A percentile compares a stretch with the other conserved stretches of the same genome.
phyloP scores from a whole-genome alignment of 2,113 vertebrate species.

The Dunckerocampus dactyliophorus region DNA sequence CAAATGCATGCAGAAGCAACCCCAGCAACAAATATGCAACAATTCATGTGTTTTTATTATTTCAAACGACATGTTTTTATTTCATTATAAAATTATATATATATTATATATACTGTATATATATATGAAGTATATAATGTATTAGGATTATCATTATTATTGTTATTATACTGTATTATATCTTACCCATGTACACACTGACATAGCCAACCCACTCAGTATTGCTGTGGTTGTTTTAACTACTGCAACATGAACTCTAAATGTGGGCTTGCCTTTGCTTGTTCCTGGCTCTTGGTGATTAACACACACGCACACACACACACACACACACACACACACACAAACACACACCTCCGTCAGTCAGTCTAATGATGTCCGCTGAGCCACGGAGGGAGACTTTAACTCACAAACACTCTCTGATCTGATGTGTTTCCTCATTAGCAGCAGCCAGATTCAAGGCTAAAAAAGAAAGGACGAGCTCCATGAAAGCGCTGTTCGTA shows the following conservation, averaged over 20 bases:
- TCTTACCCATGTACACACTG: too few species aligned
- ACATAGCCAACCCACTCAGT: not conserved
- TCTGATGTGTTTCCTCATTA: constrained; percentile 11
- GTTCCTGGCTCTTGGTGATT: not conserved
- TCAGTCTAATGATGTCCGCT: constrained; percentile 36
- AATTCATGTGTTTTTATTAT: too few species aligned
- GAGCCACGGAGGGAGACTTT: constrained; percentile 14
- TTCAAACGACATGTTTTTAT: too few species aligned
- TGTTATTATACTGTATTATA: too few species aligned
- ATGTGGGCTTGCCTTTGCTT: not conserved
- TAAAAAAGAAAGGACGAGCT: not conserved
- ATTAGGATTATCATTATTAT: too few species aligned
- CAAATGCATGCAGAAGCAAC: too few species aligned
- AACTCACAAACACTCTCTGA: constrained; percentile 11
- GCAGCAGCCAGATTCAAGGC: constrained; percentile 6
- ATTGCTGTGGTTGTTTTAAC: not conserved
- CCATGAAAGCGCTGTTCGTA: not conserved
- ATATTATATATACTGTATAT: too few species aligned
- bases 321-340: not conserved
- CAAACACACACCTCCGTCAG: constrained; percentile 3
- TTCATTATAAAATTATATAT: too few species aligned
- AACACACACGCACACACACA: not conserved
- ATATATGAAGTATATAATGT: too few species aligned
- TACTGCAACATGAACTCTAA: not conserved
- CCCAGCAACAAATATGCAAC: too few species aligned